Percentiles rank a stretch among this genome's conserved stretches.
phyloP scores from a whole-genome alignment of 1,140 invertebrate species.

The Varroa destructor region DNA sequence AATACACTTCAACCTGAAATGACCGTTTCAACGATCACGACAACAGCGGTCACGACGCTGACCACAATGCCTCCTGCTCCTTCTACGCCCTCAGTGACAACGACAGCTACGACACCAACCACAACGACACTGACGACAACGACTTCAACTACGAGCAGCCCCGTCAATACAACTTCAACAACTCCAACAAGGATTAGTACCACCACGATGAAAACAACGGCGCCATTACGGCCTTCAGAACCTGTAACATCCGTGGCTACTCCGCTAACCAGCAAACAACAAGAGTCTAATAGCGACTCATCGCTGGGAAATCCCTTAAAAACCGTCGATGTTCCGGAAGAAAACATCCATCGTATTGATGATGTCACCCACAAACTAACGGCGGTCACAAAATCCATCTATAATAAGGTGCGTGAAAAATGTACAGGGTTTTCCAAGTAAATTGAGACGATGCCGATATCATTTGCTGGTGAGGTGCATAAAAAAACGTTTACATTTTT shows the following conservation, averaged over 20 bases:
- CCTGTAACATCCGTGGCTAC: background rate
- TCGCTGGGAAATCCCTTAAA: background rate
- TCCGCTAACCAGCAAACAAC: background rate
- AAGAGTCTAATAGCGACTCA: background rate
- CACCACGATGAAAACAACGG: background rate
- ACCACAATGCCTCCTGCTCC: background rate
- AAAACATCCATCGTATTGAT: slow-evolving; percentile 6
- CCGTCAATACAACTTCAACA: background rate
- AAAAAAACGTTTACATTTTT: too few relatives aligned
- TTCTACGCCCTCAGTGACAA: background rate
- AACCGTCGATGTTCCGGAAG: background rate
- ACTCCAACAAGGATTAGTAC: background rate
- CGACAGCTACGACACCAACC: background rate
- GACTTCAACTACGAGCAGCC: background rate
- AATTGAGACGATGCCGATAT: background rate
- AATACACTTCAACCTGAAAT: background rate
- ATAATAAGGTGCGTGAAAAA: slow-evolving; percentile 3
- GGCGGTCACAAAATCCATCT: slow-evolving; percentile 20
- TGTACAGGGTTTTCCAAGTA: background rate
- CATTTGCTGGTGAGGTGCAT: too few relatives aligned
- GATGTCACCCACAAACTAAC: slow-evolving; percentile 23
- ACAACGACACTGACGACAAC: background rate
- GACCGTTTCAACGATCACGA: background rate
- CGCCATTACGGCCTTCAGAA: background rate
- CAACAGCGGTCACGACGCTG: background rate